A percentile compares a stretch with the other conserved stretches of the same genome.
These are phyloP conservation scores for Coregonus clupeaformis DNA, from an alignment of 2,113 vertebrate genomes.

Conservation along the genomic window DNA sequence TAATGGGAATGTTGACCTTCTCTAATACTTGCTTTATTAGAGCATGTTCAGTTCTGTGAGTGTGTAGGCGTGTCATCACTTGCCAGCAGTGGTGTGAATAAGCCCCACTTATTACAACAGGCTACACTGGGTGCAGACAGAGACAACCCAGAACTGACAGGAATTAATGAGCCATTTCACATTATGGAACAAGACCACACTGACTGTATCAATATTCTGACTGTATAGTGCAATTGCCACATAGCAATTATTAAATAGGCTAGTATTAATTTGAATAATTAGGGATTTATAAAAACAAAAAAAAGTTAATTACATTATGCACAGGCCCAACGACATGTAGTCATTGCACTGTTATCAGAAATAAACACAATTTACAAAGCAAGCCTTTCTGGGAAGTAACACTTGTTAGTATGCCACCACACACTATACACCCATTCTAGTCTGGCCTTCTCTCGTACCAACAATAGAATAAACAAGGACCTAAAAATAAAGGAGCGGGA, in stretches of 20 bases:
- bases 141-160: not conserved
- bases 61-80: conserved; percentile 23
- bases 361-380: no score
- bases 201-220: not conserved
- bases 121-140: not conserved
- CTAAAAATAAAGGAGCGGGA: conserved; percentile 20
- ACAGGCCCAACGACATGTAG: no score
- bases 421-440: conserved; percentile 28
- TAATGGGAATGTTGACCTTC: not conserved
- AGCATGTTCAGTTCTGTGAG: conserved; percentile 12
- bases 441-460: not conserved
- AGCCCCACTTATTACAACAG: not conserved
- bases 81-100: not conserved
- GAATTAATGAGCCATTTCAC: no score
- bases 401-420: conserved; percentile 17
- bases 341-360: no score
- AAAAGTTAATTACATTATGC: no score
- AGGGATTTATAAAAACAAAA: no score
- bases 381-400: not conserved
- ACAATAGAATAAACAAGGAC: conserved; percentile 28
- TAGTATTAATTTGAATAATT: no score
- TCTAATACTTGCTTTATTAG: conserved; percentile 28
- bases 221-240: no score
- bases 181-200: not conserved
- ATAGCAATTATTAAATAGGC: no score